These are phyloP conservation scores for Campaea margaritaria DNA, from an alignment of 2,888 invertebrate species.

Conservation along the genomic window DNA sequence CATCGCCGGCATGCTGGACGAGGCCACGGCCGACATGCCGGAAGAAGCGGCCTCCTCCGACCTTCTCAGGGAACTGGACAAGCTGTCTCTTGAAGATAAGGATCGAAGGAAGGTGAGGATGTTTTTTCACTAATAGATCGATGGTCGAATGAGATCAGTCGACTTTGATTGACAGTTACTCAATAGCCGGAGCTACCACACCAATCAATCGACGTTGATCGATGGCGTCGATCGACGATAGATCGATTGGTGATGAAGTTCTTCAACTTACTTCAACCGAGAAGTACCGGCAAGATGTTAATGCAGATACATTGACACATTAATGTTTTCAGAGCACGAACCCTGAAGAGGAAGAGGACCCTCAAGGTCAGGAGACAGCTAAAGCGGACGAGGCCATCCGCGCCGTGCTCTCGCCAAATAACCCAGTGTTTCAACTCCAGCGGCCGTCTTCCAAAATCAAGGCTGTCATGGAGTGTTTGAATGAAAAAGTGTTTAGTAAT, in stretches of 20 bases:
- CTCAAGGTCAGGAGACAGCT: constrained; percentile 66
- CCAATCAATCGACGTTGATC: too few relatives aligned
- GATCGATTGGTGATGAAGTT: too few relatives aligned
- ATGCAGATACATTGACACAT: too few relatives aligned
- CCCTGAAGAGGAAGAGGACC: constrained; percentile 42
- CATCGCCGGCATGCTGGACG: constrained; percentile 86
- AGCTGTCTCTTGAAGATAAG: constrained; percentile 82
- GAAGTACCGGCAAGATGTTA: too few relatives aligned
- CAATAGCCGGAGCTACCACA: too few relatives aligned
- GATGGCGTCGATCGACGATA: too few relatives aligned
- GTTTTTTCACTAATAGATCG: too few relatives aligned
- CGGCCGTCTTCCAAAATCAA: constrained; percentile 88
- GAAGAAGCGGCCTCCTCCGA: constrained; percentile 78
- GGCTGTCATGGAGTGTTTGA: constrained; percentile 85
- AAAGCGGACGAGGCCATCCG: constrained; percentile 84
- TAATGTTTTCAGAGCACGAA: constrained; percentile 45
- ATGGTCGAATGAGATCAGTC: too few relatives aligned
- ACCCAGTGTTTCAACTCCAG: constrained; percentile 88
- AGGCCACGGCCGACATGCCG: constrained; percentile 55
- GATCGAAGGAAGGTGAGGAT: constrained; percentile 53
- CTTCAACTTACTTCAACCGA: too few relatives aligned
- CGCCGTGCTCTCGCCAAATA: constrained; percentile 87
- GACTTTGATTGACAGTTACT: too few relatives aligned
- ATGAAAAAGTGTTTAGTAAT: constrained; percentile 78
- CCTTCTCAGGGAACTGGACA: constrained; percentile 87